These are phyloP conservation scores for Pygoscelis antarcticus DNA, from an alignment of 2,113 vertebrate species.

Conservation along the genomic window DNA sequence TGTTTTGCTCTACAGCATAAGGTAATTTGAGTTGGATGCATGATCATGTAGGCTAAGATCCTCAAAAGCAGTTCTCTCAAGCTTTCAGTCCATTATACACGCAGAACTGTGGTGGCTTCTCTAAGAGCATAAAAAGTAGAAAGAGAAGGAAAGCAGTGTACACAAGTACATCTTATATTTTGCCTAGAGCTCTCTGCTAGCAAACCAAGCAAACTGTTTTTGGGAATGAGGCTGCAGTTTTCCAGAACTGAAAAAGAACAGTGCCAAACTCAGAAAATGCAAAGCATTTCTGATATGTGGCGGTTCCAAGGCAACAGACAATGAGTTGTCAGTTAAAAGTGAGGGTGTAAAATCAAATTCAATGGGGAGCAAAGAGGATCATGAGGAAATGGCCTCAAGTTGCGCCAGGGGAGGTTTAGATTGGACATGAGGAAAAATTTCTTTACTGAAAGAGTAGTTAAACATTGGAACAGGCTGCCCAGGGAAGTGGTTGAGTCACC, in stretches of 20 bases:
- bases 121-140: neutral
- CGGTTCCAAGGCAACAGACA: neutral
- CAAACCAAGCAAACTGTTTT: neutral
- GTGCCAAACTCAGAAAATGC: neutral
- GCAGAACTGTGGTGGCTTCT: neutral
- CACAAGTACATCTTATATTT: neutral
- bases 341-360: neutral
- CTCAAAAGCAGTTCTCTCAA: neutral
- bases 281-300: neutral
- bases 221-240: neutral
- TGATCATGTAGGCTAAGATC: neutral
- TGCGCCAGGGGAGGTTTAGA: too few relatives aligned
- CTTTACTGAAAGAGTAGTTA: too few relatives aligned
- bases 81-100: neutral
- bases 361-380: neutral
- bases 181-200: neutral
- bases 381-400: too few relatives aligned
- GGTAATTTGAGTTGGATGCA: neutral
- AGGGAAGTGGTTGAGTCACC: too few relatives aligned
- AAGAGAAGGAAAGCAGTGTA: neutral
- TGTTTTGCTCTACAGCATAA: neutral
- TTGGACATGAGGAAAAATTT: too few relatives aligned
- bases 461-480: too few relatives aligned
- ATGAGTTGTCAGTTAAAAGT: neutral
- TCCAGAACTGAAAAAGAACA: neutral